Conservation (phyloP, 2,113 vertebrate genomes). For the Tupaia chinensis region DNA sequence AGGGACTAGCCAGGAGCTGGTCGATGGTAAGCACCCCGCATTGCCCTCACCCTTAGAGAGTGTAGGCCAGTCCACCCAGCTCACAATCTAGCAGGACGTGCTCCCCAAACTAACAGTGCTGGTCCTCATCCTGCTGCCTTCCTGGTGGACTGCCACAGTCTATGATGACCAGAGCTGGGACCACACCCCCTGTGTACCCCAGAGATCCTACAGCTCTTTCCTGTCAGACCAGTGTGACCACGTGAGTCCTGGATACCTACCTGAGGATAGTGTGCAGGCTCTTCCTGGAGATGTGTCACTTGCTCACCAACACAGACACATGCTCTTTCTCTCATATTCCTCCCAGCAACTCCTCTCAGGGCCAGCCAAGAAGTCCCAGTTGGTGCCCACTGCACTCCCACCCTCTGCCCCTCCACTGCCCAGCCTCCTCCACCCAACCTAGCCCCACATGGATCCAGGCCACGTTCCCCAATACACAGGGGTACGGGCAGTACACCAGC, state of each 20-base stretch:
- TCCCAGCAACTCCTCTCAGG: background rate
- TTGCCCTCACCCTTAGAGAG: background rate
- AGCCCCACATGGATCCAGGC: too few species aligned
- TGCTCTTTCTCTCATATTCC: background rate
- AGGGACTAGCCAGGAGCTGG: background rate
- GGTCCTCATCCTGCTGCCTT: background rate
- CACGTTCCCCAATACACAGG: background rate
- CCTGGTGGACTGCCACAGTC: background rate
- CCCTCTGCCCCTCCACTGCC: background rate
- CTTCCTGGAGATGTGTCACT: too few species aligned
- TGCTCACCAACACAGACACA: too few species aligned
- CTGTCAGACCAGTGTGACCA: background rate
- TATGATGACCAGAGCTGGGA: too few species aligned
- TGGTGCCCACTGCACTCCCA: too few species aligned
- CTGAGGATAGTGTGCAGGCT: fast-evolving
- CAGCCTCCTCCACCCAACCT: fast-evolving
- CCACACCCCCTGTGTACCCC: background rate
- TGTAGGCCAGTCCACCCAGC: background rate
- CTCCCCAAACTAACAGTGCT: fast-evolving
- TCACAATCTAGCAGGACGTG: background rate
- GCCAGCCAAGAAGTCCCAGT: background rate
- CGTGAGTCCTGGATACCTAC: background rate
- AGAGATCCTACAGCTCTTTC: background rate
- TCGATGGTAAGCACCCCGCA: background rate
- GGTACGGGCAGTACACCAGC: background rate